Base-by-base conservation (phyloP, 2,797 vertebrate genomes). In the Bufotes viridis region DNA sequence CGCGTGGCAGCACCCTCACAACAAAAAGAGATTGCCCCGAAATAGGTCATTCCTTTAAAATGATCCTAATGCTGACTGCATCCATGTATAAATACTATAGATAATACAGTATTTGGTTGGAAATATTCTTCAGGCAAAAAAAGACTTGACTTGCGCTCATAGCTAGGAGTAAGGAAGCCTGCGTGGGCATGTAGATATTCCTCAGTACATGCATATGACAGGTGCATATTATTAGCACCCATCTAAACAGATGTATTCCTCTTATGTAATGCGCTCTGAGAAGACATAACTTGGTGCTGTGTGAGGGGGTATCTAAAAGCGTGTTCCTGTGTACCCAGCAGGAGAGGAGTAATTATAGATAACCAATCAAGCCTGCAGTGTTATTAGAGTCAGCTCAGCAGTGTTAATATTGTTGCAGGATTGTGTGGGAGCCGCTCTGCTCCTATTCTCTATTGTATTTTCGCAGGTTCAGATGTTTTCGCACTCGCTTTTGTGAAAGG, bases 291-390 rank as follows among this genome's bases (percentile, higher is more conserved):
- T 78, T 78, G 34, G 75, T 57, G 60, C 22, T 0, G 15, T 34
- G 26, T 81, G 76, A 61, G 81, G 74, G 34, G 51, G 17, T 60
- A 65, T 61, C 60, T 80, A 34, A 53, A 72, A 42, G 42, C 34
- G 34, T 86, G 74, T 83, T 90, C 87, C 79, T 74, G 55, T 70
- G 29, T 78, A 65, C 81, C 88, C 85, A 58, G 81, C 85, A 81
- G 75, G 58, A 88, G 78, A 81, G 83, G 78, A 87, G 88, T 88
- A 91, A 90, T 92, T 92, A 90, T 90, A 92, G 90, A 92, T 90
- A 91, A 90, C 90, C 88, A 86, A 79, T 84, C 81, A 79, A 87
- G 90, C 86, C 74, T 89, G 81, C 87, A 34, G 18, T 87, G 86
- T 87, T 90, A 86, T 90, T 92, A 90, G 85, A 81, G 75, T 78